Evolutionary conservation across 2,113 vertebrate genomes (phyloP).

Genomic region (Vicugna pacos): DNA sequence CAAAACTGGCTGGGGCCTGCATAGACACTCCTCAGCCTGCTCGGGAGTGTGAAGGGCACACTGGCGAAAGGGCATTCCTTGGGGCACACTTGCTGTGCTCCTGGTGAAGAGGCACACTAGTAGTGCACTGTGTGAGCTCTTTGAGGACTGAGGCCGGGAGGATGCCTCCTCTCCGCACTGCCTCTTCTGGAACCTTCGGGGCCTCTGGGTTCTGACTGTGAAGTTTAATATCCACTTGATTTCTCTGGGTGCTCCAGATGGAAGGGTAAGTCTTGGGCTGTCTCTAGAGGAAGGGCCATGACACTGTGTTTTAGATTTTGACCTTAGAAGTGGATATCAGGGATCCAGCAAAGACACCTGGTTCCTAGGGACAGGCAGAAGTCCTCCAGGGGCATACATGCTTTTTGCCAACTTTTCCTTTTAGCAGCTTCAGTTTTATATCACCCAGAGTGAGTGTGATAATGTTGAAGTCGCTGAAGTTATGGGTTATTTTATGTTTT

Average conservation of each 20-base stretch:
- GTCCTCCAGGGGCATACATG: conserved; percentile 90
- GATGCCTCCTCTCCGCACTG: not conserved
- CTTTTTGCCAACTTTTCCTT: conserved; percentile 85
- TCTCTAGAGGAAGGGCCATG: conserved; percentile 82
- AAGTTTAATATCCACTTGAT: not conserved
- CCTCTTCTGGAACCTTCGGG: not conserved
- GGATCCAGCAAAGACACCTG: conserved; percentile 67
- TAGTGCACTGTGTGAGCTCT: conserved; percentile 83
- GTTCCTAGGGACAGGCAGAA: conserved; percentile 78
- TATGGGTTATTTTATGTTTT: conserved; percentile 86
- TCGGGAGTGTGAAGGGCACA: conserved; percentile 76
- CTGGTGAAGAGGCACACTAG: conserved; percentile 83
- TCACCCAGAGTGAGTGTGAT: conserved; percentile 87
- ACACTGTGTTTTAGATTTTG: conserved; percentile 69
- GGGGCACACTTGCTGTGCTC: conserved; percentile 57
- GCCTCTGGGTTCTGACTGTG: not conserved
- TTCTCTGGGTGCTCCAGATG: not conserved
- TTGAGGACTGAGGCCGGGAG: conserved; percentile 84
- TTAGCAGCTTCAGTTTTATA: conserved; percentile 87
- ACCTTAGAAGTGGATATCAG: conserved; percentile 44
- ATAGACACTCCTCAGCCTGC: conserved; percentile 8
- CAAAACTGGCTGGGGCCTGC: conserved; percentile 83
- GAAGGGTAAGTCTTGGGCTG: not conserved
- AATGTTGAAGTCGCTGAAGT: conserved; percentile 92
- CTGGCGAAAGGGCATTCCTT: conserved; percentile 94